A percentile compares a stretch with the other conserved stretches of the same genome.
These are phyloP conservation scores for Artemia sp. DNA, from an alignment of 2,888 invertebrate species.

Conservation along the genomic window DNA sequence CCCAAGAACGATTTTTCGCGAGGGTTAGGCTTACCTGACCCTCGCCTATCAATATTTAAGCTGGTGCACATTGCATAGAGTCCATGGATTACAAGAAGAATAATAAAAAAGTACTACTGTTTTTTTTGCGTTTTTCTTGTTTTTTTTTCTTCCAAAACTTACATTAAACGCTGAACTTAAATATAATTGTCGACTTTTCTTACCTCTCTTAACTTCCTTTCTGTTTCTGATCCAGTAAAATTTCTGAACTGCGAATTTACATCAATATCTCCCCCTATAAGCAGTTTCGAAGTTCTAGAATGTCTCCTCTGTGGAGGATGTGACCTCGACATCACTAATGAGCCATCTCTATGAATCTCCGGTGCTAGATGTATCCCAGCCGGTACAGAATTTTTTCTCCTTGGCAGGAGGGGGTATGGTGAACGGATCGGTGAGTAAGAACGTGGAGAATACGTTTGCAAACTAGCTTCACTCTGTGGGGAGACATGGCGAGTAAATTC, in stretches of 20 bases:
- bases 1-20: no score
- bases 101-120: no score
- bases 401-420: not conserved
- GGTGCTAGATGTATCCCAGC: not conserved
- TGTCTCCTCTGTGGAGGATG: no score
- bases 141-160: no score
- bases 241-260: constrained; percentile 6
- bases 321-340: not conserved
- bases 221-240: constrained; percentile 11
- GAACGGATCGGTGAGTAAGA: not conserved
- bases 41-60: no score
- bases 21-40: no score
- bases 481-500: not conserved
- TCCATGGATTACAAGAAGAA: no score
- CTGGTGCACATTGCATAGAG: no score
- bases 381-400: not conserved
- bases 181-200: no score
- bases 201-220: constrained; percentile 7
- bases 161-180: no score
- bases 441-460: not conserved
- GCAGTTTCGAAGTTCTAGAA: not conserved
- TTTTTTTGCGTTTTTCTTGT: no score
- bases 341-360: not conserved
- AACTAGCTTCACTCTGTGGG: not conserved
- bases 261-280: constrained; percentile 1